Conservation (phyloP, 1,140 invertebrate species). For the Lethocerus indicus region DNA sequence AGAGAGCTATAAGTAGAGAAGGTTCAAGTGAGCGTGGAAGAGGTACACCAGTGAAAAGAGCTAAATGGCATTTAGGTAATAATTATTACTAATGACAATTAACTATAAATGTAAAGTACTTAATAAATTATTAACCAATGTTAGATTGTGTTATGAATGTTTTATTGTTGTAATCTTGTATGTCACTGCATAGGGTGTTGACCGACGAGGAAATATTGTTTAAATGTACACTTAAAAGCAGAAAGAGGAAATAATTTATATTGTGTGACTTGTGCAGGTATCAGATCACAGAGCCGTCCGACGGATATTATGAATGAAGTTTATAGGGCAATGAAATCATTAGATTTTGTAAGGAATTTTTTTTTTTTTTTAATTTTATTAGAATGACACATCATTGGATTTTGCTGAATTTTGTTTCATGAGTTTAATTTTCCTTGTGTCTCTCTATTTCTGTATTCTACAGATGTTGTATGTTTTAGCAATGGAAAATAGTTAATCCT, state of each 20-base stretch:
- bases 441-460: not conserved
- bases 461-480: not conserved
- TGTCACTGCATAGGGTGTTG: not conserved
- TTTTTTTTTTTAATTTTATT: not conserved
- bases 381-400: not conserved
- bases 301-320: constrained; percentile 99
- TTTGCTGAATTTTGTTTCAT: not conserved
- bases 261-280: constrained; percentile 25
- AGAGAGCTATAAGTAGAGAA: constrained; percentile 1
- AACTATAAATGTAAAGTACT: not conserved
- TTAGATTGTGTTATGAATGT: not conserved
- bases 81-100: not conserved
- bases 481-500: constrained; percentile 97
- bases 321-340: constrained; percentile 93
- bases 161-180: not conserved
- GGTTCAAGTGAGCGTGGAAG: constrained; percentile 22
- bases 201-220: not conserved
- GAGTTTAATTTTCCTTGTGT: not conserved
- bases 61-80: constrained; percentile 94
- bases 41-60: constrained; percentile 53
- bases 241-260: not conserved
- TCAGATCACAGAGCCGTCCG: constrained; percentile 95
- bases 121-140: not conserved
- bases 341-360: constrained; percentile 54
- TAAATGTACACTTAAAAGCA: not conserved